Conservation (phyloP, 2,888 invertebrate genomes). For the Cremastinae sp. region DNA sequence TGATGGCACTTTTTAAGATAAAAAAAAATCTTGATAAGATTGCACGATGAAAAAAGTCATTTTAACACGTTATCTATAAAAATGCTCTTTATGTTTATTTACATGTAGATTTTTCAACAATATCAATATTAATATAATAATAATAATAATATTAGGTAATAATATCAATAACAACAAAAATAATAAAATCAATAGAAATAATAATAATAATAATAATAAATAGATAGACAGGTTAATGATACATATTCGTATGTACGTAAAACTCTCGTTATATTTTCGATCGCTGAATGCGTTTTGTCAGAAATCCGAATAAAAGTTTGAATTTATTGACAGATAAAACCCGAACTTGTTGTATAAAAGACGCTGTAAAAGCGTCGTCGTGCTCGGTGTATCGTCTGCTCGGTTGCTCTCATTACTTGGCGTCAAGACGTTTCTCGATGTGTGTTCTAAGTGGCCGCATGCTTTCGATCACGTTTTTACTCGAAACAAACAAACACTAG, state of each 20-base stretch:
- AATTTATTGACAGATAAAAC: too few species aligned
- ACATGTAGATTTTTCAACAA: slow-evolving; percentile 78
- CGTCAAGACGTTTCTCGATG: too few species aligned
- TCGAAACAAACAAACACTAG: slow-evolving; percentile 70
- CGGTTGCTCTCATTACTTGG: too few species aligned
- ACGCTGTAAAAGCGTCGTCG: too few species aligned
- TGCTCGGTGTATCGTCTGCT: too few species aligned
- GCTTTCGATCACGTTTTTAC: slow-evolving; percentile 67
- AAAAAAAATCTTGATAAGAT: not conserved
- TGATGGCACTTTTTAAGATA: not conserved
- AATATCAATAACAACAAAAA: too few species aligned
- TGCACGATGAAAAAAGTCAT: not conserved
- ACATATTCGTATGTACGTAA: slow-evolving; percentile 43
- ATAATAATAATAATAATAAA: slow-evolving; percentile 49
- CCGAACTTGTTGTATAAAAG: too few species aligned
- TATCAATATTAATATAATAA: slow-evolving; percentile 72
- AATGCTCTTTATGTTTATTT: slow-evolving; percentile 78
- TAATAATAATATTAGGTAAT: slow-evolving; percentile 15
- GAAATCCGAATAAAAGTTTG: too few species aligned
- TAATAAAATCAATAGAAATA: slow-evolving; percentile 76
- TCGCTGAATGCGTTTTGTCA: too few species aligned
- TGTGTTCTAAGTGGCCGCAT: slow-evolving; percentile 71
- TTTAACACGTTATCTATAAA: slow-evolving; percentile 72
- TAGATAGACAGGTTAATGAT: slow-evolving; percentile 26
- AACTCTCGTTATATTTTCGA: too few species aligned